Evolutionary conservation across 2,113 vertebrate genomes (phyloP).

Genomic region (Carassius carassius): DNA sequence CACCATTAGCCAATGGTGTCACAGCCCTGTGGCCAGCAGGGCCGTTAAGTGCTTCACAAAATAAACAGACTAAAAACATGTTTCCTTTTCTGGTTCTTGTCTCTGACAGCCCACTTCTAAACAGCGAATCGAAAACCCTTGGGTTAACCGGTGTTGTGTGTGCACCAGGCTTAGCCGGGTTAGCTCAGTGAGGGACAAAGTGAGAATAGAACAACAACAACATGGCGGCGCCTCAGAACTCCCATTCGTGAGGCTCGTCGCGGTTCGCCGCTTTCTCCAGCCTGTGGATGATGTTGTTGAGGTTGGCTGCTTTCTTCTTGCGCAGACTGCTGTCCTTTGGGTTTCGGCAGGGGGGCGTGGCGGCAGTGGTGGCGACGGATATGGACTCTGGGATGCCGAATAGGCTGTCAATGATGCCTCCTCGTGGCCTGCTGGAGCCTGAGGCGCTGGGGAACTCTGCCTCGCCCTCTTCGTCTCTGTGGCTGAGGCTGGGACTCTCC

Average conservation of each 20-base stretch:
- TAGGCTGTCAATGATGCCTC: constrained; percentile 80
- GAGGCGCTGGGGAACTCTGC: constrained; percentile 77
- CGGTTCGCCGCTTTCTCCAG: constrained; percentile 89
- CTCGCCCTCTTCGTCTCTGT: constrained; percentile 76
- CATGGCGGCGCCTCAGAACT: constrained; percentile 78
- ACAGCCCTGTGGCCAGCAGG: constrained; percentile 90
- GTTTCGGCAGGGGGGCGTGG: constrained; percentile 79
- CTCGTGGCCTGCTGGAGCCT: constrained; percentile 83
- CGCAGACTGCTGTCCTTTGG: constrained; percentile 93
- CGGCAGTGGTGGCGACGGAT: constrained; percentile 74
- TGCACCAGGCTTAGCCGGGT: constrained; percentile 51
- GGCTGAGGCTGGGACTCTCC: constrained; percentile 79
- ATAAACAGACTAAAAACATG: constrained; percentile 59
- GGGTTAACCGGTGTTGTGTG: constrained; percentile 30
- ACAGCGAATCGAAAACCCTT: constrained; percentile 27
- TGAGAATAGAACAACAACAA: neutral
- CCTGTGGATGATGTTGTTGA: constrained; percentile 94
- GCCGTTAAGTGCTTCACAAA: constrained; percentile 84
- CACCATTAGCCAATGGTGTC: constrained; percentile 87
- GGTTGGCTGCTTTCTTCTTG: constrained; percentile 90
- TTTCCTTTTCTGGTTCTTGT: constrained; percentile 20
- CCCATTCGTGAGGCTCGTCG: constrained; percentile 89
- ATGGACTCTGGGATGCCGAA: constrained; percentile 89
- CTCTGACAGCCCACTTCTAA: constrained; percentile 28
- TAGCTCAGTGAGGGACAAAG: constrained; percentile 20